A percentile compares a stretch with the other conserved stretches of the same genome.
These are phyloP conservation scores for Hesperophylax magnus DNA, from an alignment of 1,140 invertebrate species.

Conservation along the genomic window DNA sequence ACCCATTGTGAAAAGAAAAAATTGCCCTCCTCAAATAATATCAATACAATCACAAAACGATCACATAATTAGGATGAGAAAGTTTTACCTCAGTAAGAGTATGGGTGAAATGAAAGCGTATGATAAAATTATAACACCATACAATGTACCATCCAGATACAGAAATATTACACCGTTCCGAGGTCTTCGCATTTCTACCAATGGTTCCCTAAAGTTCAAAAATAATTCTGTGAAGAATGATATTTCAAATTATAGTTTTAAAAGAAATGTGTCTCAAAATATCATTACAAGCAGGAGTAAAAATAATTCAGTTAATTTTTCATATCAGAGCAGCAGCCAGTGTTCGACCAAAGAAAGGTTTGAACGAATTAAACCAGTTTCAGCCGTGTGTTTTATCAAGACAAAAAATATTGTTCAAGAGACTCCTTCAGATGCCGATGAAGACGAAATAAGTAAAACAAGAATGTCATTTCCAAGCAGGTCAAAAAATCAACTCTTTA, in stretches of 20 bases:
- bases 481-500: neutral
- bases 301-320: neutral
- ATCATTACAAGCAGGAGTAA: neutral
- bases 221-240: neutral
- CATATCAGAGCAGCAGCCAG: neutral
- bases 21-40: neutral
- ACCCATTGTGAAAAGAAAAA: neutral
- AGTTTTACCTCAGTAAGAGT: neutral
- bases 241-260: neutral
- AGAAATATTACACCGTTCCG: no score
- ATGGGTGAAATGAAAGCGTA: neutral
- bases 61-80: slow-evolving; percentile 19
- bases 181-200: no score
- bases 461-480: neutral
- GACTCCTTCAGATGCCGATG: neutral
- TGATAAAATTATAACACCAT: neutral
- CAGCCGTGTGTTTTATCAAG: neutral
- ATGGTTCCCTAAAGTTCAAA: no score
- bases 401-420: neutral
- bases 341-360: neutral
- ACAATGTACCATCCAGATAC: slow-evolving; percentile 21
- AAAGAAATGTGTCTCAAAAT: slow-evolving; percentile 2
- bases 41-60: neutral
- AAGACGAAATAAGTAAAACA: no score
- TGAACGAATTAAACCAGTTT: neutral